A percentile compares a stretch with the other conserved stretches of the same genome.
phyloP scores from a whole-genome alignment of 2,888 invertebrate genomes.

The Tiliacea aurago region DNA sequence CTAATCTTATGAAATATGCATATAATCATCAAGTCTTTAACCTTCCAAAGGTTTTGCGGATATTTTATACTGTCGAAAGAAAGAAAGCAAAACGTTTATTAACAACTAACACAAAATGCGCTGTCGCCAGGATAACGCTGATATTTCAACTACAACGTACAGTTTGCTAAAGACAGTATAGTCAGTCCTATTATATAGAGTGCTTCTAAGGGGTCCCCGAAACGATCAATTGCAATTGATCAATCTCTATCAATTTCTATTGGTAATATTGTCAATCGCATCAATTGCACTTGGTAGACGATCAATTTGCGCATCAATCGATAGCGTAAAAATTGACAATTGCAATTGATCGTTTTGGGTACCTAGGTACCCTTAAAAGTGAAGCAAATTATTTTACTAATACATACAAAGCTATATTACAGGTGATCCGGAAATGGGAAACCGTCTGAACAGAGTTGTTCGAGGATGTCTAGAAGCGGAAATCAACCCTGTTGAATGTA shows the following conservation, averaged over 20 bases:
- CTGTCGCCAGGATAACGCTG: not conserved
- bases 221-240: too few relatives aligned
- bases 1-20: not conserved
- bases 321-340: too few relatives aligned
- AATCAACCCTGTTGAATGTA: slow-evolving; percentile 95
- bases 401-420: slow-evolving; percentile 5
- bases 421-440: slow-evolving; percentile 99
- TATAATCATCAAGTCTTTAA: not conserved
- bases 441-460: slow-evolving; percentile 98
- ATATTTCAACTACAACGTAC: not conserved
- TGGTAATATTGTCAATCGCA: too few relatives aligned
- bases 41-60: not conserved
- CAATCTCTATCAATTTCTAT: too few relatives aligned
- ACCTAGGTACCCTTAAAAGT: not conserved
- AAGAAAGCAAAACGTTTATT: not conserved
- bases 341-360: too few relatives aligned
- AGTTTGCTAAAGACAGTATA: not conserved
- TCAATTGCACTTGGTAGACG: too few relatives aligned
- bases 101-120: not conserved
- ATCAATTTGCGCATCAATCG: too few relatives aligned
- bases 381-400: not conserved
- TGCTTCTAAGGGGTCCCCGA: not conserved
- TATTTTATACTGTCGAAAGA: not conserved
- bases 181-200: not conserved
- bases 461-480: slow-evolving; percentile 96